These are phyloP conservation scores for Trilocha varians DNA, from an alignment of 2,888 invertebrate genomes.

Conservation along the genomic window DNA sequence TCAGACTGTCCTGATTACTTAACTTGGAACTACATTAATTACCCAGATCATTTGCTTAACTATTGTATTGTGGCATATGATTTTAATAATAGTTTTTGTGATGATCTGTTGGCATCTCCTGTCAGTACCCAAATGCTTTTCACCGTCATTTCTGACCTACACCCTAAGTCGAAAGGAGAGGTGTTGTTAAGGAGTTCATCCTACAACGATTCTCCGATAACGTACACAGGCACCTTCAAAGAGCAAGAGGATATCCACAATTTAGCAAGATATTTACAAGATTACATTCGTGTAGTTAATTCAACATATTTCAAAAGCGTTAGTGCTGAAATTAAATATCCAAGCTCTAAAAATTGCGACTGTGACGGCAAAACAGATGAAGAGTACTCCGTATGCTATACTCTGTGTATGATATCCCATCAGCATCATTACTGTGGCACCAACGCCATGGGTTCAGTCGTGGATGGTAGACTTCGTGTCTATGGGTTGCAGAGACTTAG, in stretches of 20 bases:
- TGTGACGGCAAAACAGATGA: neutral
- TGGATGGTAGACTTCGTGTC: slow-evolving; percentile 10
- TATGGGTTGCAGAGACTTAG: slow-evolving; percentile 43
- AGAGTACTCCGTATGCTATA: slow-evolving; percentile 10
- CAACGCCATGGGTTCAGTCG: slow-evolving; percentile 14
- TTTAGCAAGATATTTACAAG: neutral
- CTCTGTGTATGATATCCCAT: slow-evolving; percentile 6
- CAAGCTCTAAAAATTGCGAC: neutral
- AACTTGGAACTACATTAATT: neutral
- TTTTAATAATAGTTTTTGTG: neutral
- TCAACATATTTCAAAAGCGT: slow-evolving; percentile 2
- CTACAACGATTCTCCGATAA: neutral
- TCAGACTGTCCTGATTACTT: neutral
- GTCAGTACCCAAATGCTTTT: slow-evolving; percentile 5
- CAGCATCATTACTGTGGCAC: slow-evolving; percentile 12
- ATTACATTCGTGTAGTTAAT: slow-evolving; percentile 1
- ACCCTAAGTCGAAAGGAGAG: slow-evolving; percentile 4
- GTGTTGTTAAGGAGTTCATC: neutral
- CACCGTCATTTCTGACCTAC: slow-evolving; percentile 9
- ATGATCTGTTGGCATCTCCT: neutral
- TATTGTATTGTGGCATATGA: neutral
- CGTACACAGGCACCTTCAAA: too few relatives aligned
- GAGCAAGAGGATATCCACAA: slow-evolving; percentile 2
- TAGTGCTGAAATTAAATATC: neutral
- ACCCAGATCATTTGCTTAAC: neutral